These are phyloP conservation scores for Nephrotoma guestfalica DNA, from an alignment of 2,888 invertebrate genomes.

Conservation along the genomic window DNA sequence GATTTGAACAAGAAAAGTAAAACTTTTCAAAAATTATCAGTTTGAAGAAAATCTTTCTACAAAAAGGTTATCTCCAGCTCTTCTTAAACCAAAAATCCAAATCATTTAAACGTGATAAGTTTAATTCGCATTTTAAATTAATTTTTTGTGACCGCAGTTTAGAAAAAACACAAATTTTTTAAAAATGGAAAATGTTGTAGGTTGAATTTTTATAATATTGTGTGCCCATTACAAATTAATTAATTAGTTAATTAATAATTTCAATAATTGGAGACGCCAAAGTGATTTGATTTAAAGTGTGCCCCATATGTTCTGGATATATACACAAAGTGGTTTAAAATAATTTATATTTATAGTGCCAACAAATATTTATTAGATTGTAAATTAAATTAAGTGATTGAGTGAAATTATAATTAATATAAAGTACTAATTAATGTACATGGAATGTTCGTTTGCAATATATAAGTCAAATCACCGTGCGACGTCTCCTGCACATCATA, in stretches of 20 bases:
- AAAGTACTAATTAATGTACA: background rate
- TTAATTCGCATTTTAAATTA: background rate
- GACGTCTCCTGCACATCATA: background rate
- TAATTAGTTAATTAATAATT: background rate
- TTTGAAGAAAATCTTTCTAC: conserved; percentile 3
- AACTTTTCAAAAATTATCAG: background rate
- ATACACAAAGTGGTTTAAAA: background rate
- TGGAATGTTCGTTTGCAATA: background rate
- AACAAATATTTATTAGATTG: no score
- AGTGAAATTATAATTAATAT: background rate
- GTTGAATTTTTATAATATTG: background rate
- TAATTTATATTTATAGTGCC: background rate
- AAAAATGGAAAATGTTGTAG: background rate
- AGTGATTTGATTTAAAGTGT: background rate
- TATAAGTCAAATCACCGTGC: background rate
- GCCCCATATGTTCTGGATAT: background rate
- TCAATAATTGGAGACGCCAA: background rate
- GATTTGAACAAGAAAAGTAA: background rate
- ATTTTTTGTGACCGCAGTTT: background rate
- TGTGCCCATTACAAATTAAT: background rate
- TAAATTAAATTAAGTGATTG: background rate
- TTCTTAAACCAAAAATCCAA: background rate
- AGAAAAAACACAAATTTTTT: background rate
- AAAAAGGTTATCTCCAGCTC: background rate
- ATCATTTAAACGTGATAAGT: background rate